These are phyloP conservation scores for Crematogaster levior DNA, from an alignment of 2,888 invertebrate species.

Conservation along the genomic window DNA sequence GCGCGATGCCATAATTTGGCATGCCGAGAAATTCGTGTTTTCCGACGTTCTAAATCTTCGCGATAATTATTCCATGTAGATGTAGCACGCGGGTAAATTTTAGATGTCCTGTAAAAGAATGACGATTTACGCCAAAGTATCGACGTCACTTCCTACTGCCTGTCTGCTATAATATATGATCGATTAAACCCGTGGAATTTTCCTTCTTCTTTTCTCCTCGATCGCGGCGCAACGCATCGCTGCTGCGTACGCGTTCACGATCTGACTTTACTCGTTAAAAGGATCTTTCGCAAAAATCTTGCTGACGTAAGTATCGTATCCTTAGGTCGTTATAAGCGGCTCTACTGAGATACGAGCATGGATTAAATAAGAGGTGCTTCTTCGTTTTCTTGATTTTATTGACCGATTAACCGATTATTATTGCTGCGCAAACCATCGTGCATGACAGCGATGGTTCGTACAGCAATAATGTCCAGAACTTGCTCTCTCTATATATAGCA, in stretches of 20 bases:
- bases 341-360: background rate
- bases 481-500: too few species aligned
- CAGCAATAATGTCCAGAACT: background rate
- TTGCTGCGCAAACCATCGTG: background rate
- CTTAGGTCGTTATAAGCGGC: constrained; percentile 15
- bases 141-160: constrained; percentile 63
- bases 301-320: constrained; percentile 15
- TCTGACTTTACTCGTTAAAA: constrained; percentile 50
- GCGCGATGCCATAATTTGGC: background rate
- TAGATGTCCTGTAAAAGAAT: constrained; percentile 67
- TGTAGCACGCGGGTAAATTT: constrained; percentile 3
- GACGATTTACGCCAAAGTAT: constrained; percentile 69
- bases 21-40: constrained; percentile 17
- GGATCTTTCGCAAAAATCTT: constrained; percentile 44
- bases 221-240: constrained; percentile 23
- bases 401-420: constrained; percentile 33
- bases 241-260: background rate
- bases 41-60: constrained; percentile 22
- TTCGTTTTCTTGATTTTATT: constrained; percentile 37
- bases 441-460: background rate
- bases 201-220: constrained; percentile 38
- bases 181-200: constrained; percentile 59
- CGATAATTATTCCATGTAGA: background rate
- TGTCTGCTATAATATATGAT: constrained; percentile 68
- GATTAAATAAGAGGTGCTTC: constrained; percentile 26